Evolutionary conservation across 2,797 vertebrate species (phyloP).

Genomic region (Arctocebus calabarensis): DNA sequence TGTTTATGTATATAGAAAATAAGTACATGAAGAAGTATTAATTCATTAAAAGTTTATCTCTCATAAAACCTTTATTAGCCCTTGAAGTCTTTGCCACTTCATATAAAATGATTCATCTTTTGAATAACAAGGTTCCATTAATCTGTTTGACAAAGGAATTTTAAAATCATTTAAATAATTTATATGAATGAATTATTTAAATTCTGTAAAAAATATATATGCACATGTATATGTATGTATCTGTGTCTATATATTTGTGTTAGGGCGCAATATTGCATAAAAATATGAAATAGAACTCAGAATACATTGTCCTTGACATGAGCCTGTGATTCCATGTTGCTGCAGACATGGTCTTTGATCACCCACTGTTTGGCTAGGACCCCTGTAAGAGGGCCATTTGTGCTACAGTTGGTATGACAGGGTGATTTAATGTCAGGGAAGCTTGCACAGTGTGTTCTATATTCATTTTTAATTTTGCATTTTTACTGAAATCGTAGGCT

Average conservation of each 20-base stretch:
- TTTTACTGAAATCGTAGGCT: conserved; percentile 62
- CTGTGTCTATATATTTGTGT: conserved; percentile 65
- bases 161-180: conserved; percentile 84
- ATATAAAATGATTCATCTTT: conserved; percentile 85
- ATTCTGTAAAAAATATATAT: conserved; percentile 79
- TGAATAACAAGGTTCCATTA: conserved; percentile 84
- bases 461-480: conserved; percentile 73
- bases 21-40: conserved; percentile 72
- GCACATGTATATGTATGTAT: conserved; percentile 64
- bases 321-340: conserved; percentile 23
- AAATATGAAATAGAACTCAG: conserved; percentile 40
- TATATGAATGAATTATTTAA: conserved; percentile 84
- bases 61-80: conserved; percentile 84
- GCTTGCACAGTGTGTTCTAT: conserved; percentile 40
- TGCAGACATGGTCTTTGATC: conserved; percentile 74
- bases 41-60: conserved; percentile 83
- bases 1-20: conserved; percentile 66
- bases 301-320: conserved; percentile 73
- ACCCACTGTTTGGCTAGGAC: conserved; percentile 50
- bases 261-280: conserved; percentile 46
- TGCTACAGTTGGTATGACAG: conserved; percentile 63
- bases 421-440: conserved; percentile 62
- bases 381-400: conserved; percentile 72
- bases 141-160: conserved; percentile 84
- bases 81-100: conserved; percentile 82